These are phyloP conservation scores for Gephyroberyx darwinii DNA, from an alignment of 2,797 vertebrate species.

Conservation along the genomic window DNA sequence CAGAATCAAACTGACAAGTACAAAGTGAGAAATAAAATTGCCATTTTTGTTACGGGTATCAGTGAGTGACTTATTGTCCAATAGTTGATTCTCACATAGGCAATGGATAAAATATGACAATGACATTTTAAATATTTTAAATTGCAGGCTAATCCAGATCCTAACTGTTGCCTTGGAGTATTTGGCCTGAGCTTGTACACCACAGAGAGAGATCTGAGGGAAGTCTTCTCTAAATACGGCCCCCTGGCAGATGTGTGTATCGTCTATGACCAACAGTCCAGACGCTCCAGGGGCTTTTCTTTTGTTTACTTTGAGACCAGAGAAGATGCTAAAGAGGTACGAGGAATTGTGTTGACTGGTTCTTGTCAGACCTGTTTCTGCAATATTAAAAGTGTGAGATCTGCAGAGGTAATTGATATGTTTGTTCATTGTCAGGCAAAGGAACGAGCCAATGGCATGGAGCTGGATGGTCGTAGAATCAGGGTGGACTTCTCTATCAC, in stretches of 20 bases:
- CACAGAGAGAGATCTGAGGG: conserved; percentile 93
- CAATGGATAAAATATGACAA: neutral
- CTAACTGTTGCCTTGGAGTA: conserved; percentile 94
- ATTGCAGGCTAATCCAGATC: conserved; percentile 92
- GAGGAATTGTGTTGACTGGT: neutral
- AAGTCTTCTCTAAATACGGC: conserved; percentile 96
- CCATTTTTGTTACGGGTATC: neutral
- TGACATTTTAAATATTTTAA: neutral
- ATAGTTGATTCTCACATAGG: no score
- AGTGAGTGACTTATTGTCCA: neutral
- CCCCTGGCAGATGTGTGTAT: conserved; percentile 92
- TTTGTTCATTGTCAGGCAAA: conserved; percentile 84
- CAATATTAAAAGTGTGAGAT: neutral
- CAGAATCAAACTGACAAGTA: no score
- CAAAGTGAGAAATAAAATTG: no score
- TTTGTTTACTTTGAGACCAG: conserved; percentile 97
- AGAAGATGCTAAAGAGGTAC: conserved; percentile 92
- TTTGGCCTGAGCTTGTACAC: conserved; percentile 97
- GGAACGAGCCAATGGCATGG: conserved; percentile 96
- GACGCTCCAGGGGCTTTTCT: conserved; percentile 94
- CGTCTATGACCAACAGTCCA: conserved; percentile 95
- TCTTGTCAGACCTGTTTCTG: neutral
- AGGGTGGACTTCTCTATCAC: conserved; percentile 97
- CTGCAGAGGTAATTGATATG: neutral
- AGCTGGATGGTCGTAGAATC: conserved; percentile 94